Base-by-base conservation (phyloP, 92 coral and sea anemone species). In the Zoanthus sociatus region DNA sequence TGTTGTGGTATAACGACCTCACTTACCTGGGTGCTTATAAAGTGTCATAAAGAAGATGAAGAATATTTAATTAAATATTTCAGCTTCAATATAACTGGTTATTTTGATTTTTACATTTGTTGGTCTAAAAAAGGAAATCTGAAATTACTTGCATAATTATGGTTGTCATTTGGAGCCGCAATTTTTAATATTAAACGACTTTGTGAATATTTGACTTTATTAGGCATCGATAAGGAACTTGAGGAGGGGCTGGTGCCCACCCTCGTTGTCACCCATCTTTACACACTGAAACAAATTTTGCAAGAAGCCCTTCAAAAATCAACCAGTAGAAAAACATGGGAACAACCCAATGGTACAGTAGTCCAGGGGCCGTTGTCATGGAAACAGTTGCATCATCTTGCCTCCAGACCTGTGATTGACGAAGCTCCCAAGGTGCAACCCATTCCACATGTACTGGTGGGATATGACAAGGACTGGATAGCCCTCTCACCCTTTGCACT, bases 351-450 rank as follows among this genome's bases (percentile, higher is more conserved):
- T 61, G 98, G 98, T 7, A 95, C 99, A 17, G 91, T 92, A 75
- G 98, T 97, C 15, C 99, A 97, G 71, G 99, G 99, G 2, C 99
- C 99, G 14, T 83, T 97, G 89, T 97, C 99, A 21, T 93, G 98
- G 98, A 95, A 94, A 79, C 98, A 97, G 88, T 91, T 95, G 37
- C 95, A 96, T 63, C 98, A 93, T 63, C 79, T 97, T 18, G 96
- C 96, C 70, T 90, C 94, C 55, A 95, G 94, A 91, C 98, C 64
- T 91, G 98, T 98, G 46, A 90, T 87, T 18, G 95, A 92, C 73
- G 96, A 92, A 33, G 84, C 94, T 1, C 96, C 94, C 0, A 92
- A 71, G 61, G 90, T 93, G 53, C 98, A 95, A 90, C 96, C 96
- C 1, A 94, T 97, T 76, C 99, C 99, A 12, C 92, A 94, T 15